Base-by-base conservation (phyloP, 2,113 vertebrate species). In the Elanus axillaris region DNA sequence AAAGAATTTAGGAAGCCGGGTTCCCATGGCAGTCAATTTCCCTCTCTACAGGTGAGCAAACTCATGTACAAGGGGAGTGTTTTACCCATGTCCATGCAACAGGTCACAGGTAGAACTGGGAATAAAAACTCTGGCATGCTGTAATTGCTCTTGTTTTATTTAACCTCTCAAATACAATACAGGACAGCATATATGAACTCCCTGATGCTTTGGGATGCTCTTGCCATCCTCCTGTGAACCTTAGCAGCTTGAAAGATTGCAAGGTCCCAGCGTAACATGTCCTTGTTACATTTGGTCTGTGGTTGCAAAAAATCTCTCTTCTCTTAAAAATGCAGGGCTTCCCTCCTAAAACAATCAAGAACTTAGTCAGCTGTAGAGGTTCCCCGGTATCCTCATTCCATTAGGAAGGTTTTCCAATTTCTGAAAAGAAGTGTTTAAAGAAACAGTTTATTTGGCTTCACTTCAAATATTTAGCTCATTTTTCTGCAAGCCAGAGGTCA, bases 401-500 rank as follows among this genome's bases (percentile, higher is more conserved):
- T 73, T 34, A 71, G 71, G 68, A 94, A 60, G 93, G 42, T 59
- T 82, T 96, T 83, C 84, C 12, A 72, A 12, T 94, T 94, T 96
- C 96, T 95, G 93, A 79, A 75, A 79, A 91, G 71, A 93, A 87
- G 64, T 75, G 64, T 97, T 98, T 97, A 92, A 95, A 96, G 97
- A 96, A 96, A 95, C 63, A 40, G 91, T 98, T 97, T 97, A 94
- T 90, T 98, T 98, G 97, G 97, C 97, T 84, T 79, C 58, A 3
- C 62, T 87, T 97, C 97, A 98, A 98, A 90, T 97, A 98, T 97
- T 97, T 48, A 76, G 79, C 96, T 96, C 50, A 11, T 95, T 97
- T 95, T 97, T 96, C 91, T 89, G 92, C 42, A 64, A 97, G 93
- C 82, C 94, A 88, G 90, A 97, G 97, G 94, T 96, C 96, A 96